A percentile compares a stretch with the other conserved stretches of the same genome.
Conservation (phyloP, 2,113 vertebrate species). For the Dipodomys stephensi region DNA sequence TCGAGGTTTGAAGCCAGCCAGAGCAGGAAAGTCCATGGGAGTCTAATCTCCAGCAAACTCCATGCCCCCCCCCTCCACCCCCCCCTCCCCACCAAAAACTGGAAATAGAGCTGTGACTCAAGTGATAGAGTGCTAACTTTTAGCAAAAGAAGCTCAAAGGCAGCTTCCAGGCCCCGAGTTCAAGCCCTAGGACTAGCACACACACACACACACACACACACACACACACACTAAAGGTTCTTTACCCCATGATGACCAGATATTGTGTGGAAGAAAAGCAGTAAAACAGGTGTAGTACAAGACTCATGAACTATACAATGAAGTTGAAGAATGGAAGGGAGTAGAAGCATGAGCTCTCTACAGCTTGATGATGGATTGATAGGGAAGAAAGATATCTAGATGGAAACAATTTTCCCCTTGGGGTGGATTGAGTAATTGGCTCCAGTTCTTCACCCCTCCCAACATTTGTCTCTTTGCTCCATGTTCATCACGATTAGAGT, state of each 20-base stretch:
- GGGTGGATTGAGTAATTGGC: not conserved
- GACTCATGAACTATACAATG: not conserved
- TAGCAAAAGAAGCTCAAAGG: too few species aligned
- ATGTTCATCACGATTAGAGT: not conserved
- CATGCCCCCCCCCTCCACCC: too few species aligned
- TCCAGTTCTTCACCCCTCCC: not conserved
- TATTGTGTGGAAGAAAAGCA: slow-evolving; percentile 24
- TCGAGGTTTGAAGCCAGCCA: too few species aligned
- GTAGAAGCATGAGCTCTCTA: not conserved
- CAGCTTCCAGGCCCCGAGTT: too few species aligned
- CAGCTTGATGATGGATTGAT: not conserved
- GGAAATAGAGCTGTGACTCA: too few species aligned
- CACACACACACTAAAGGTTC: not conserved
- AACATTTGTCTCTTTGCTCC: not conserved
- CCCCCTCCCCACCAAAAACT: too few species aligned
- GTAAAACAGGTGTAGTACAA: not conserved
- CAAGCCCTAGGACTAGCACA: too few species aligned
- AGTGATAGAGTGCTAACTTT: too few species aligned
- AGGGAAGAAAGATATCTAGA: not conserved
- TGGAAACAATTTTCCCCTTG: not conserved
- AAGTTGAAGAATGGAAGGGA: not conserved
- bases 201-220: too few species aligned
- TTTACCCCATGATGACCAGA: not conserved
- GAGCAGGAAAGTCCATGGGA: too few species aligned
- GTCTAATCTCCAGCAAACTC: too few species aligned